Conservation (phyloP, 2,797 vertebrate genomes). For the Crocodylus rhombifer region DNA sequence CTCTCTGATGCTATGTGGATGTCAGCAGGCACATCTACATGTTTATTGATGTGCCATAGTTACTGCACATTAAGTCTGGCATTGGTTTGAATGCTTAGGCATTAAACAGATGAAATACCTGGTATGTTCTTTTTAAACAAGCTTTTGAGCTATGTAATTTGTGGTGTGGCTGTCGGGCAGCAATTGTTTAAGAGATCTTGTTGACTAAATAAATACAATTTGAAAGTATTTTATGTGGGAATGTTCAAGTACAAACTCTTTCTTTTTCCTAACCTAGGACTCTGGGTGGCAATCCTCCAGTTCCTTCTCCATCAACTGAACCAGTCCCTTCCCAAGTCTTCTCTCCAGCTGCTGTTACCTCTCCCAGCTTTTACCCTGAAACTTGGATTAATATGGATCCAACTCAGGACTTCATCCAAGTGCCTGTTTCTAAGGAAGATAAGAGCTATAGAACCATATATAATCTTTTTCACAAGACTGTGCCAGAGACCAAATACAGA, state of each 20-base stretch:
- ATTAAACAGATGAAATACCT: background rate
- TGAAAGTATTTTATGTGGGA: background rate
- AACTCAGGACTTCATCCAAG: slow-evolving; percentile 96
- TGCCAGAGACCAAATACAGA: slow-evolving; percentile 96
- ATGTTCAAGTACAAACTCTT: background rate
- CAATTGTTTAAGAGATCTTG: rapidly evolving
- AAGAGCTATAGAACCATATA: slow-evolving; percentile 99
- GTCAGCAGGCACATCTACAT: too few relatives aligned
- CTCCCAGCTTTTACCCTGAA: slow-evolving; percentile 93
- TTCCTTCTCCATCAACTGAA: slow-evolving; percentile 80
- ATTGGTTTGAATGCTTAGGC: background rate
- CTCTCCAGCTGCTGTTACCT: slow-evolving; percentile 86
- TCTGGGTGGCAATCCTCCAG: slow-evolving; percentile 86
- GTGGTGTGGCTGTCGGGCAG: background rate
- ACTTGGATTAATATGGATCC: slow-evolving; percentile 95
- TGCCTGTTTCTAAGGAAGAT: slow-evolving; percentile 96
- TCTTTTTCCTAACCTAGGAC: slow-evolving; percentile 83
- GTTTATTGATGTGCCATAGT: too few relatives aligned
- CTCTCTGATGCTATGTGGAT: background rate
- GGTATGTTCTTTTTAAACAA: background rate
- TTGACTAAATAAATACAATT: background rate
- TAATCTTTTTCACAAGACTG: slow-evolving; percentile 98
- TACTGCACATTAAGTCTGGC: background rate
- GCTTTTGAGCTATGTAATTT: background rate
- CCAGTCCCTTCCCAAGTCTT: slow-evolving; percentile 75